phyloP scores from a whole-genome alignment of 2,888 invertebrate genomes.

The Branchellion lobata region DNA sequence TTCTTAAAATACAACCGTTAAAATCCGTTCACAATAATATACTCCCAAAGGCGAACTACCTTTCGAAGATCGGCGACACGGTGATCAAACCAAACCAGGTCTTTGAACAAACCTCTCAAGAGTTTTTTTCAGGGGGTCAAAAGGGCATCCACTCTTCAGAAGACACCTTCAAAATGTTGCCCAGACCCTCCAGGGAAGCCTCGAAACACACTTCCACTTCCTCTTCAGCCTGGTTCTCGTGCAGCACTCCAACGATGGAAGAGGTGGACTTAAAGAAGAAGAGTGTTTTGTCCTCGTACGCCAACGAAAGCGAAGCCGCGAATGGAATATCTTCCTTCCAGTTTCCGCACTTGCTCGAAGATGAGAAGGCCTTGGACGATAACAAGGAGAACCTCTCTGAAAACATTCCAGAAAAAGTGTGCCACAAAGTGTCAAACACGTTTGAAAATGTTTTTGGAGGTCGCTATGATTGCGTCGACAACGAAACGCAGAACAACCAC shows the following conservation, averaged over 20 bases:
- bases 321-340: background rate
- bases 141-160: background rate
- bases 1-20: too few relatives aligned
- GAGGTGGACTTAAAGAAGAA: background rate
- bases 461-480: background rate
- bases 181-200: background rate
- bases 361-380: background rate
- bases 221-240: background rate
- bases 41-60: background rate
- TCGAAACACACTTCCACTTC: background rate
- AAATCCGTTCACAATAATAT: too few relatives aligned
- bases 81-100: background rate
- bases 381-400: background rate
- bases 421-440: background rate
- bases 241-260: background rate
- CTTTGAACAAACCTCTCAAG: background rate
- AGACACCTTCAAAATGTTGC: background rate
- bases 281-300: background rate
- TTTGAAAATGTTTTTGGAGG: constrained; percentile 36
- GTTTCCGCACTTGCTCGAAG: background rate
- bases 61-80: background rate
- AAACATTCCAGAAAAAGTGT: background rate
- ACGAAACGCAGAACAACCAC: constrained; percentile 2
- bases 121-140: background rate
- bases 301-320: background rate